Evolutionary conservation across 2,888 invertebrate species (phyloP).

Genomic region (Drosophila cognata): DNA sequence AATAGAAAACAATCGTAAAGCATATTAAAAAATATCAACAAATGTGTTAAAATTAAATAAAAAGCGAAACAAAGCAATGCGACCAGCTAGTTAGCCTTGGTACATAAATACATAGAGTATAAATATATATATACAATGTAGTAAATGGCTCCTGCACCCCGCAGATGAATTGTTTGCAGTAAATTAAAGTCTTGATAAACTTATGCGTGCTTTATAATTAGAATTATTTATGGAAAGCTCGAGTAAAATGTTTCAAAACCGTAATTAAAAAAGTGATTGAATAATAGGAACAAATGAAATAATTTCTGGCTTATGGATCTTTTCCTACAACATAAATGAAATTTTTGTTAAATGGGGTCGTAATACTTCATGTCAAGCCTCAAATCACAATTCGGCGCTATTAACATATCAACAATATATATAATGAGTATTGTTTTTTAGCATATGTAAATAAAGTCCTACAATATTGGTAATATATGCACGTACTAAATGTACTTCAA

Average conservation of each 20-base stretch:
- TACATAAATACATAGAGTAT: constrained; percentile 21
- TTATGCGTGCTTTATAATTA: constrained; percentile 33
- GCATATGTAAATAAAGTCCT: constrained; percentile 64
- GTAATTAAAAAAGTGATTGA: constrained; percentile 39
- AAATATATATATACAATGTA: constrained; percentile 15
- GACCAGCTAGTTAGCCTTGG: constrained; percentile 30
- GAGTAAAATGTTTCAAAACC: constrained; percentile 36
- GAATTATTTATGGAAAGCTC: constrained; percentile 17
- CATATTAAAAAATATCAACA: constrained; percentile 37
- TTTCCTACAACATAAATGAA: constrained; percentile 16
- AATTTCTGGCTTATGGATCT: constrained; percentile 18
- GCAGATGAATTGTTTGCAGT: constrained; percentile 22
- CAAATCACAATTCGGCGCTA: constrained; percentile 31
- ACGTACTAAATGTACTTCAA: constrained; percentile 29
- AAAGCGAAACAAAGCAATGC: constrained; percentile 37
- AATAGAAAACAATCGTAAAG: constrained; percentile 26
- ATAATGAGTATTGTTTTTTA: constrained; percentile 34
- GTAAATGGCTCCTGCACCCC: constrained; percentile 35
- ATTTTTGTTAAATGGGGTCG: constrained; percentile 9
- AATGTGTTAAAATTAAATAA: constrained; percentile 34
- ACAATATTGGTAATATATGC: constrained; percentile 55
- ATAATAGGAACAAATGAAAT: constrained; percentile 21
- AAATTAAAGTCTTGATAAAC: constrained; percentile 37
- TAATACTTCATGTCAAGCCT: constrained; percentile 38
- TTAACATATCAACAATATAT: constrained; percentile 34